phyloP scores from a whole-genome alignment of 2,113 vertebrate genomes.

The Apodemus sylvaticus region DNA sequence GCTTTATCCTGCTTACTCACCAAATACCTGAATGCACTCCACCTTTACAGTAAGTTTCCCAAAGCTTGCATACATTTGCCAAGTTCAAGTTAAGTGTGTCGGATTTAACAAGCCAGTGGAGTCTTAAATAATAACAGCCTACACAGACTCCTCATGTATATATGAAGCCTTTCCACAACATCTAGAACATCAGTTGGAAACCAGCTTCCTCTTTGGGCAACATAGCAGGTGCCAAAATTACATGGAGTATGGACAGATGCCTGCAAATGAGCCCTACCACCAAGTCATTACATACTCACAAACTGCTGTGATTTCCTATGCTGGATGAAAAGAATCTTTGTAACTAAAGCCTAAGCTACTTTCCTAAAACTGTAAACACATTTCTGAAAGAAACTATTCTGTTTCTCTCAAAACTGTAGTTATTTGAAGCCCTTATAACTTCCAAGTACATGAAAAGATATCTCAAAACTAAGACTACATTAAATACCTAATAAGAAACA shows the following conservation, averaged over 20 bases:
- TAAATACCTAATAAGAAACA: slow-evolving; percentile 41
- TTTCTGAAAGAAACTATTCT: background rate
- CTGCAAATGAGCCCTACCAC: background rate
- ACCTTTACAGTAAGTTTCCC: background rate
- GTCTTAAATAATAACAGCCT: background rate
- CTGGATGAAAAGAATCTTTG: slow-evolving; percentile 21
- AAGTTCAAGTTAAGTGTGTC: background rate
- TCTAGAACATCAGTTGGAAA: background rate
- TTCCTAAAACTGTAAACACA: slow-evolving; percentile 43
- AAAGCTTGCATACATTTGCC: background rate
- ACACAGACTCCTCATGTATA: background rate
- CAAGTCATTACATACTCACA: background rate
- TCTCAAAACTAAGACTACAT: slow-evolving; percentile 42
- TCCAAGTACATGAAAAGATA: slow-evolving; percentile 29
- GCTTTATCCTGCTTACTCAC: slow-evolving; percentile 14
- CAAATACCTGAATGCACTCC: background rate
- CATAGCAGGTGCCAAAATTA: background rate
- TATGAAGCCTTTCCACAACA: background rate
- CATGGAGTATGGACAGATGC: background rate
- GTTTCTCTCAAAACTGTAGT: background rate
- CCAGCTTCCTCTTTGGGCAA: background rate
- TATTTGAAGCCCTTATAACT: slow-evolving; percentile 13
- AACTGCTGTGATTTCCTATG: background rate
- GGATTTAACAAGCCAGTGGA: background rate
- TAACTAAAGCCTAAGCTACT: slow-evolving; percentile 30